Conservation (phyloP, 2,113 vertebrate species). For the Sander vitreus region DNA sequence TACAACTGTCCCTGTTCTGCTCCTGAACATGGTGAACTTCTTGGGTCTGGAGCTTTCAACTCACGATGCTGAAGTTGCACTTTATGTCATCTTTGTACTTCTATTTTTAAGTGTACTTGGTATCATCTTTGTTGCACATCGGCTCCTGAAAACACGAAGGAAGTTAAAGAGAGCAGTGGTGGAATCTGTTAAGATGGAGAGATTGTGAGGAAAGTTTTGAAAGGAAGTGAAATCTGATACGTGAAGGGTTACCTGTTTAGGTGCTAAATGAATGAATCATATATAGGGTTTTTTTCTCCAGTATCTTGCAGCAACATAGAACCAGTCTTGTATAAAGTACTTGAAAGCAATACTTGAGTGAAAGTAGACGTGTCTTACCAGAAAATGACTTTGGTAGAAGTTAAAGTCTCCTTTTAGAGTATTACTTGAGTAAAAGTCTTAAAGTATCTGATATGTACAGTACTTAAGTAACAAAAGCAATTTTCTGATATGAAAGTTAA, state of each 20-base stretch:
- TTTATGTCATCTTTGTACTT: slow-evolving; percentile 85
- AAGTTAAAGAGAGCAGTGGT: slow-evolving; percentile 7
- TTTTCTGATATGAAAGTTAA: too few relatives aligned
- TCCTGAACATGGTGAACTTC: slow-evolving; percentile 71
- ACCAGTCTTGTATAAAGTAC: too few relatives aligned
- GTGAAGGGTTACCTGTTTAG: background rate
- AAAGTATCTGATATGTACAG: too few relatives aligned
- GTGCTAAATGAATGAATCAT: background rate
- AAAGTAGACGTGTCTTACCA: too few relatives aligned
- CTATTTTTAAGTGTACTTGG: slow-evolving; percentile 53
- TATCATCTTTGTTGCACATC: slow-evolving; percentile 66
- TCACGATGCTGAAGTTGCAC: slow-evolving; percentile 77
- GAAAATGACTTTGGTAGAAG: too few relatives aligned
- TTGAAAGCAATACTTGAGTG: too few relatives aligned
- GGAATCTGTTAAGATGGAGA: slow-evolving; percentile 45
- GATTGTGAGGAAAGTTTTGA: slow-evolving; percentile 26
- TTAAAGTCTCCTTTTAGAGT: too few relatives aligned
- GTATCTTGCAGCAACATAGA: background rate
- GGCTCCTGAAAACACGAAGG: slow-evolving; percentile 53
- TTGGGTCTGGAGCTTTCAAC: slow-evolving; percentile 82
- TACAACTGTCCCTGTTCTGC: background rate
- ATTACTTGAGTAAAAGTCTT: too few relatives aligned
- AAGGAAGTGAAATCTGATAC: background rate
- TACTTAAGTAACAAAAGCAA: too few relatives aligned
- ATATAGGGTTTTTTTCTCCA: background rate